Evolutionary conservation across 2,113 vertebrate genomes (phyloP), one percentile per base, ranked within the genome.

Genomic region (Ptilonorhynchus violaceus): DNA sequence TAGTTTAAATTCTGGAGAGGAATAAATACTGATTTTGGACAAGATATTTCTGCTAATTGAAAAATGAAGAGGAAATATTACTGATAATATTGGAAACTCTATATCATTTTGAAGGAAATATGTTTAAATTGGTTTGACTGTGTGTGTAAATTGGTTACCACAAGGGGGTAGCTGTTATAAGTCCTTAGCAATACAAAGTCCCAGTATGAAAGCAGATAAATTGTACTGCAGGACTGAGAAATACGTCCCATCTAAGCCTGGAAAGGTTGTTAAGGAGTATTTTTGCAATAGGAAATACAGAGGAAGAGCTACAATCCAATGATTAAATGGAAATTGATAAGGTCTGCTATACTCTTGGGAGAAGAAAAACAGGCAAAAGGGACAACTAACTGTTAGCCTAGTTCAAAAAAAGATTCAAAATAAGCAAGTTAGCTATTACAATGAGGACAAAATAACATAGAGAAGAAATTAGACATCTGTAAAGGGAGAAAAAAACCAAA

Each of bases 141-240:
- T 49, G 41, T 73, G 58, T 89, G n/a, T 33, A 93, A 95, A 96
- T 89, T 93, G 84, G 73, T 89, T 96, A 83, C 27, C 92, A 68
- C 17, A 88, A 70, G 31, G 33, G 50, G n/a, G 5, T 92, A 82
- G 89, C 47, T 78, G 41, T n/a, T 74, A 23, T n/a, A 92, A 92
- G 33, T 93, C 41, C 83, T 84, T 89, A 90, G 37, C 52, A 78
- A 85, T 78, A 95, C 19, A 46, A 83, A 84, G 15, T 80, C 50
- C 92, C 78, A 95, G 42, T 95, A 69, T 64, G 42, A 84, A 86
- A 55, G 39, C 3, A 88, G 37, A 89, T 78, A 92, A 92, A 94
- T 52, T 58, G 6, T 44, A 75, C 31, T 72, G 9, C 7, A 90
- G 67, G 31, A 86, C 66, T 63, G 44, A 88, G 30, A 76, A 93